Conservation (phyloP, 2,888 invertebrate genomes). For the Sinohyriopsis cumingii region DNA sequence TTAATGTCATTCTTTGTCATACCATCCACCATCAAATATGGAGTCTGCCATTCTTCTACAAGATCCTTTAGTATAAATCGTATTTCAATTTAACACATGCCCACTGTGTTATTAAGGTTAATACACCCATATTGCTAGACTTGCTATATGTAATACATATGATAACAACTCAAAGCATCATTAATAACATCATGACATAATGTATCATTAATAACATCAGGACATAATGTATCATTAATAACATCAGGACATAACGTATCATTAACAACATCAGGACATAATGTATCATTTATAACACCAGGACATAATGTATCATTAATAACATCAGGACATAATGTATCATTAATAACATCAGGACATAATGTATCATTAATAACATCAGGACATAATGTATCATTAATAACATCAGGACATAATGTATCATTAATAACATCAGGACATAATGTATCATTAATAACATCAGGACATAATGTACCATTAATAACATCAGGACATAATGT, state of each 20-base stretch:
- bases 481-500: background rate
- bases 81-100: background rate
- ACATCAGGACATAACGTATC: too few relatives aligned
- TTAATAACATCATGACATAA: background rate
- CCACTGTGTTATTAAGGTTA: background rate
- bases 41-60: conserved; percentile 65
- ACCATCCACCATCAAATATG: conserved; percentile 73
- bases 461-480: background rate
- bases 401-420: background rate
- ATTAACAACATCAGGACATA: background rate
- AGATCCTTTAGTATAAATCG: conserved; percentile 68
- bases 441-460: background rate
- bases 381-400: background rate
- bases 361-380: background rate
- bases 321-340: background rate
- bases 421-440: background rate
- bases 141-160: background rate
- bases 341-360: too few relatives aligned
- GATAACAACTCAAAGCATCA: too few relatives aligned
- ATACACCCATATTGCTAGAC: conserved; percentile 3
- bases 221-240: background rate
- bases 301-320: background rate
- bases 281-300: background rate
- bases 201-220: background rate
- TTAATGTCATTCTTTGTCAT: conserved; percentile 74